A percentile compares a stretch with the other conserved stretches of the same genome.
phyloP scores from a whole-genome alignment of 2,888 invertebrate genomes.

The Cryptophagus acutangulus region DNA sequence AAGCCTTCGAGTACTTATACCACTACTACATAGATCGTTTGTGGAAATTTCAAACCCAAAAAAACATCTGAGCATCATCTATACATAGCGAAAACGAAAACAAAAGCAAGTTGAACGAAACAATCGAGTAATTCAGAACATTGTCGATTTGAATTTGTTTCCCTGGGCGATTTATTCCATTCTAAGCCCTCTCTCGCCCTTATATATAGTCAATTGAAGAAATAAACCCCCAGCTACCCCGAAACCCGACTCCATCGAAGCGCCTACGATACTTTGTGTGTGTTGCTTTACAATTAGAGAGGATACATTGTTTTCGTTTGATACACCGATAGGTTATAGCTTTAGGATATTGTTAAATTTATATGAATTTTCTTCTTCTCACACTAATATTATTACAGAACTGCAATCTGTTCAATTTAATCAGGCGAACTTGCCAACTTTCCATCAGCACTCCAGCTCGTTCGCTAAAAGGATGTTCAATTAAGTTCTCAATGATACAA shows the following conservation, averaged over 20 bases:
- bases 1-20: conserved; percentile 9
- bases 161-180: conserved; percentile 30
- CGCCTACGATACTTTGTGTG: conserved; percentile 14
- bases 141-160: conserved; percentile 44
- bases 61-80: conserved; percentile 30
- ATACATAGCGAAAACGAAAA: conserved; percentile 29
- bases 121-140: conserved; percentile 35
- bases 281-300: conserved; percentile 30
- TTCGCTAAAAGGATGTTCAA: too few species aligned
- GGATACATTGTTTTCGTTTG: conserved; percentile 26
- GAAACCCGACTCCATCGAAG: conserved; percentile 14
- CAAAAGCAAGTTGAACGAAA: conserved; percentile 31
- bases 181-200: conserved; percentile 20
- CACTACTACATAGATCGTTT: too few species aligned
- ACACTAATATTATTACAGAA: conserved; percentile 3
- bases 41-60: conserved; percentile 10
- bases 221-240: conserved; percentile 21
- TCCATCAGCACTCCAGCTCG: too few species aligned
- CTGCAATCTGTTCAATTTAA: neutral
- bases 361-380: conserved; percentile 21
- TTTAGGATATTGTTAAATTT: conserved; percentile 26
- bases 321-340: conserved; percentile 25
- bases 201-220: conserved; percentile 29
- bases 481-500: too few species aligned
- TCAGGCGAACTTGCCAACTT: too few species aligned